These are phyloP conservation scores for Pseudomyrmex dendroicus DNA, from an alignment of 1,140 invertebrate genomes.

Conservation along the genomic window DNA sequence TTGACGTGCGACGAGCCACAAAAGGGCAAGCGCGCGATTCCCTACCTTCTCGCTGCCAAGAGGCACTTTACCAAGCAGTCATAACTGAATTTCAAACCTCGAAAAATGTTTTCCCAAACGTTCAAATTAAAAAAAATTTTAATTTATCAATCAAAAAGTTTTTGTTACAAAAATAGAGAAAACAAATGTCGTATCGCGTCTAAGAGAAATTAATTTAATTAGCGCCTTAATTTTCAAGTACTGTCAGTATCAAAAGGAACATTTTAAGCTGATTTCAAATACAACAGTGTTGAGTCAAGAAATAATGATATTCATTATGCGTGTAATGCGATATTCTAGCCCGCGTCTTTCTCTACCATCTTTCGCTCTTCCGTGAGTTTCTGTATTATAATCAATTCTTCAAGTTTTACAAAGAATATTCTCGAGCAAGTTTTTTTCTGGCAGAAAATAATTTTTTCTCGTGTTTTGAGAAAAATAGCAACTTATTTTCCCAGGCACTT, in stretches of 20 bases:
- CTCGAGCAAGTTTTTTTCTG: background rate
- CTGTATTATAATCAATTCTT: background rate
- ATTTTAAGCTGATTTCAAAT: background rate
- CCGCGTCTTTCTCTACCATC: background rate
- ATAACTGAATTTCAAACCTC: background rate
- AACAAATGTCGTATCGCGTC: background rate
- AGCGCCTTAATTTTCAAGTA: background rate
- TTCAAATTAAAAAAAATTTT: too few relatives aligned
- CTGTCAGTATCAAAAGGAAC: background rate
- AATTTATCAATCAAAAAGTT: slow-evolving; percentile 10
- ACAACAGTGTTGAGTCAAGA: background rate
- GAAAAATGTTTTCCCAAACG: background rate
- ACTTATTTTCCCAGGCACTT: slow-evolving; percentile 21
- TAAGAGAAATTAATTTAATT: background rate
- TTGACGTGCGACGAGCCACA: slow-evolving; percentile 50
- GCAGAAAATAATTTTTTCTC: slow-evolving; percentile 18
- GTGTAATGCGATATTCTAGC: background rate
- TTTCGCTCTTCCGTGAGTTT: background rate
- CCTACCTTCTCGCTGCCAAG: background rate
- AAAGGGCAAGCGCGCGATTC: slow-evolving; percentile 34
- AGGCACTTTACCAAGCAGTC: slow-evolving; percentile 29
- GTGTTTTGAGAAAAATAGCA: slow-evolving; percentile 33
- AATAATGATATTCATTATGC: slow-evolving; percentile 23
- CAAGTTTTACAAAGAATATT: background rate
- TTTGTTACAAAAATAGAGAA: background rate